Evolutionary conservation across 1,140 invertebrate genomes (phyloP), one percentile per base, ranked within the genome.

Genomic region (Chymomyza costata): DNA sequence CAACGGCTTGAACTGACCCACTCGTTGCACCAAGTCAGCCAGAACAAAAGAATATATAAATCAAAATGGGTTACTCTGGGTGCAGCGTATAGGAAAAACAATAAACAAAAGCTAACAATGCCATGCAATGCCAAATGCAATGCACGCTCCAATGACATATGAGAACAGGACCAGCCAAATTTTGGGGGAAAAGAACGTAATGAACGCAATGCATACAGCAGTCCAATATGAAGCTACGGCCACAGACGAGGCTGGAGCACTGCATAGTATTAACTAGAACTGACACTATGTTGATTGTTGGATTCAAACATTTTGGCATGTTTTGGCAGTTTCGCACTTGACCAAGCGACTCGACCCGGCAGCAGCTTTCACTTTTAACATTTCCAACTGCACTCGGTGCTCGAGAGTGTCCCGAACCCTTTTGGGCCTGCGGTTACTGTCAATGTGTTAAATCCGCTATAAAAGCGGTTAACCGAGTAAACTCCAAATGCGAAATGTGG

Each of bases 281-380:
- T 18, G 19, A 30, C 50, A 37, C 34, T 58, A 69, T 47, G 60
- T 69, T 76, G 65, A 74, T 74, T 69, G 52, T 76, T 50, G 55
- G 51, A 74, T 69, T 76, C 70, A 74, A 73, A 73, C 55, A 73
- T 74, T 73, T 74, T 74, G 69, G 64, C 69, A 74, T 74, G 64
- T 73, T 68, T 51, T 45, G 53, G 69, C 28, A 44, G 41, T n/a
- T n/a, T n/a, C n/a, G n/a, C n/a, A n/a, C n/a, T n/a, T n/a, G n/a
- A n/a, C n/a, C n/a, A n/a, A n/a, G n/a, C n/a, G n/a, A n/a, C n/a
- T n/a, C 15, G 39, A 43, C 46, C 18, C 32, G 46, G 49, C 30
- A 48, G 40, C 16, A 32, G 28, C 58, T 73, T 71, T 47, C 62
- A 37, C 46, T 52, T 58, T 55, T 54, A 16, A 15, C 17, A 17